phyloP scores from a whole-genome alignment of 2,113 vertebrate species.

The Colius striatus region DNA sequence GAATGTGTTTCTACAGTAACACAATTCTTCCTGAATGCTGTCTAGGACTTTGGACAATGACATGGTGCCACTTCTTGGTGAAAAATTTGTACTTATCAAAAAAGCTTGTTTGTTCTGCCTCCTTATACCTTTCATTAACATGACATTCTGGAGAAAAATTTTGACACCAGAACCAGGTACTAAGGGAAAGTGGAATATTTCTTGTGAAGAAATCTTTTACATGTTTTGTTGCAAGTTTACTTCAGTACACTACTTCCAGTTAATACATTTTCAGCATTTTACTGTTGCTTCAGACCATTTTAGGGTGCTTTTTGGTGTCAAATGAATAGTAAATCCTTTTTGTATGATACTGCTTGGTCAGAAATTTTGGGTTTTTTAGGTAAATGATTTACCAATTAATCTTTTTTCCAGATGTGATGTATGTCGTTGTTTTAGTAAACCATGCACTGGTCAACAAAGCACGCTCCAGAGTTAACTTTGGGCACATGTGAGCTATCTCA shows the following conservation, averaged over 20 bases:
- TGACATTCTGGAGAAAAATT: not conserved
- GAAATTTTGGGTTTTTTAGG: not conserved
- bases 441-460: not conserved
- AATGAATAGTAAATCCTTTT: not conserved
- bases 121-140: not conserved
- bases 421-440: not conserved
- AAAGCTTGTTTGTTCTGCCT: not conserved
- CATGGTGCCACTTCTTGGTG: not conserved
- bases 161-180: not conserved
- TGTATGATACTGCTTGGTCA: not conserved
- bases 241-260: not conserved
- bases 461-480: not conserved
- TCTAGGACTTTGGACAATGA: not conserved
- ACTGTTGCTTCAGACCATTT: not conserved
- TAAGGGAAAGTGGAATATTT: not conserved
- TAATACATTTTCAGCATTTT: not conserved
- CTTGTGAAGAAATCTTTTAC: not conserved
- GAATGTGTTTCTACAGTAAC: not conserved
- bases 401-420: not conserved
- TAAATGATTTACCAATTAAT: not conserved
- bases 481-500: not conserved
- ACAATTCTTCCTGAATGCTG: accelerated
- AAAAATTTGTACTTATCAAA: not conserved
- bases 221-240: not conserved
- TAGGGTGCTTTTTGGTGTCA: not conserved